These are phyloP conservation scores for Ditylenchus dipsaci DNA, from an alignment of 1,140 invertebrate genomes.

Conservation along the genomic window DNA sequence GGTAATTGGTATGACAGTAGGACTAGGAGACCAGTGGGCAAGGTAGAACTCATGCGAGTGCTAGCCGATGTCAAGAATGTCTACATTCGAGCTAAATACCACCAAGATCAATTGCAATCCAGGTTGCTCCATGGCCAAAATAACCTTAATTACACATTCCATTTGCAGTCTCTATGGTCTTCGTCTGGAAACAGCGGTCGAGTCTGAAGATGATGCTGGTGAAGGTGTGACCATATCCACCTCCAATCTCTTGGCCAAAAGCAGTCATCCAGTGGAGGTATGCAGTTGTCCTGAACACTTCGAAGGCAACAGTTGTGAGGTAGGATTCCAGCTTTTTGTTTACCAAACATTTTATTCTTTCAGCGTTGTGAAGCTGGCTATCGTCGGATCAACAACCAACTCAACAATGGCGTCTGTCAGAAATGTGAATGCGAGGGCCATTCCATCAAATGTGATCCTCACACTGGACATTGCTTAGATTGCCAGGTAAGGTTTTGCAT, in stretches of 20 bases:
- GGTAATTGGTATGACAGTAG: slow-evolving; percentile 55
- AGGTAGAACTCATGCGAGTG: slow-evolving; percentile 75
- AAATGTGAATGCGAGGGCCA: slow-evolving; percentile 85
- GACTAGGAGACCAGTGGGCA: slow-evolving; percentile 63
- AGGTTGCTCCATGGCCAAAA: slow-evolving; percentile 61
- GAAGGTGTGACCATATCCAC: not conserved
- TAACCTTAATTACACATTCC: not conserved
- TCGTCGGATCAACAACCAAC: slow-evolving; percentile 67
- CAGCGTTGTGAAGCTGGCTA: slow-evolving; percentile 74
- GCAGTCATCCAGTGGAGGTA: slow-evolving; percentile 35
- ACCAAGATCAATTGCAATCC: slow-evolving; percentile 86
- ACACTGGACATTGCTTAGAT: slow-evolving; percentile 70
- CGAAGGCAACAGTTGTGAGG: slow-evolving; percentile 51
- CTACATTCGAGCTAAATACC: slow-evolving; percentile 81
- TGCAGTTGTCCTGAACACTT: slow-evolving; percentile 53
- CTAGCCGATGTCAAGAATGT: slow-evolving; percentile 74
- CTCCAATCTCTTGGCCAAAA: not conserved
- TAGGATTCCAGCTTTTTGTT: not conserved
- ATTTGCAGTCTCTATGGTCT: slow-evolving; percentile 1
- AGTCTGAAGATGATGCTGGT: not conserved
- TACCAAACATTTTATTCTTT: slow-evolving; percentile 10
- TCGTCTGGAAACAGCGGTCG: slow-evolving; percentile 3
- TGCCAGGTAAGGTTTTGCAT: slow-evolving; percentile 32
- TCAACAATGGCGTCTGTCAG: slow-evolving; percentile 68
- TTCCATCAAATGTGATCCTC: slow-evolving; percentile 73